A percentile compares a stretch with the other conserved stretches of the same genome.
Evolutionary conservation across 2,113 vertebrate species (phyloP).

Genomic region (Martes martes): DNA sequence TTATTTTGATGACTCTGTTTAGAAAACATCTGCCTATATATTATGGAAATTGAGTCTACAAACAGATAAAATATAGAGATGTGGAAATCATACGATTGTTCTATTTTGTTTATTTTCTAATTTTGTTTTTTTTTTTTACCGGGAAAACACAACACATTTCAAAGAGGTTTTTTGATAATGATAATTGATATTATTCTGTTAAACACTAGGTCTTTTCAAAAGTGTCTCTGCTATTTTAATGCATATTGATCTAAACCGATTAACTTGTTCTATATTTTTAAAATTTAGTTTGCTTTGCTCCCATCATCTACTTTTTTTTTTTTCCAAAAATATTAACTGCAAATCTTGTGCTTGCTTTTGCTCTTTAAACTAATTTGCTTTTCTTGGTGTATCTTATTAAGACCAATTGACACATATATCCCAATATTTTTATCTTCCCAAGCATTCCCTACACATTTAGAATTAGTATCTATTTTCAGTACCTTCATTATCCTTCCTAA

Average conservation of each 20-base stretch:
- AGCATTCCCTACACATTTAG: not conserved
- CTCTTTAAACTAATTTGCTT: conserved; percentile 41
- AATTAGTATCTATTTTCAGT: conserved; percentile 49
- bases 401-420: not conserved
- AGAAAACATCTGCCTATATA: not conserved
- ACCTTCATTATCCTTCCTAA: conserved; percentile 41
- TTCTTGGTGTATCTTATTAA: not conserved
- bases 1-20: not conserved
- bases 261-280: not conserved
- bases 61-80: not conserved
- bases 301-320: not conserved
- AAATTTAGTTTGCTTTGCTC: conserved; percentile 9
- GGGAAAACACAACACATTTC: not conserved
- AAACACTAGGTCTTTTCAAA: conserved; percentile 7
- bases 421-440: conserved; percentile 30
- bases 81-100: not conserved
- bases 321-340: not conserved
- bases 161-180: not conserved
- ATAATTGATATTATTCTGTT: not conserved
- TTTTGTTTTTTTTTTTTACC: not conserved
- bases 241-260: not conserved
- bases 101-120: not conserved
- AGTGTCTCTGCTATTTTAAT: not conserved
- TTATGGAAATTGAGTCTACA: not conserved
- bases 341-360: not conserved